Evolutionary conservation across 2,888 invertebrate genomes (phyloP), one percentile per base, ranked within the genome.

Genomic region (Gastrophysa polygoni): DNA sequence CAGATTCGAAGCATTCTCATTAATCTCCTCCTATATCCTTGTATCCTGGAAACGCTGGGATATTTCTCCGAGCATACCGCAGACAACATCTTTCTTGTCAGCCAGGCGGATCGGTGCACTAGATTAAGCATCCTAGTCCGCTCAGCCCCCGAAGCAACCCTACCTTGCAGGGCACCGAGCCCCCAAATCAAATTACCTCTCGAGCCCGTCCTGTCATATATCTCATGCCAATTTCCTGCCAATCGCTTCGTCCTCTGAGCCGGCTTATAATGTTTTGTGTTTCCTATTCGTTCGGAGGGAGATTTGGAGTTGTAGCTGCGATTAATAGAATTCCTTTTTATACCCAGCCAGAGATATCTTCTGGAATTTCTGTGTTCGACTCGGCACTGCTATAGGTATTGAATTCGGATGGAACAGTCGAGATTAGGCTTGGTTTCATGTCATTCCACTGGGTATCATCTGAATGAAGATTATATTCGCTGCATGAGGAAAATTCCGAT

Each of bases 191-290:
- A 76, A 76, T 77, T 77, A 76, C 71, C 72, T 71, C 71, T 71
- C 69, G 73, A 75, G 71, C 75, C 74, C 68, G 64, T 69, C 71
- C 73, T 73, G 73, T 73, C 75, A 76, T 77, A 74, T 75, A 77
- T 76, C 74, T 75, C 75, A 75, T 76, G 75, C 75, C 76, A 77
- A 77, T 77, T 77, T 76, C 75, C 75, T 75, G 58, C 55, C 58
- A 66, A 58, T 69, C 64, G 56, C 68, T 69, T 61, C 63, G 62
- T 55, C 57, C 14, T 2, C n/a, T 63, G 52, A 60, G 59, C 62
- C 57, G 69, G 64, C 63, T 68, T 67, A 69, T 58, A 66, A 66
- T 57, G 58, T 68, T 66, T 67, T 67, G 64, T 64, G 67, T 68
- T 57, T 57, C 61, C 65, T 66, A 63, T 66, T 66, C 63, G 63